These are phyloP conservation scores for Zoanthus sansibaricus DNA, from an alignment of 92 coral and sea anemone genomes.

Conservation along the genomic window DNA sequence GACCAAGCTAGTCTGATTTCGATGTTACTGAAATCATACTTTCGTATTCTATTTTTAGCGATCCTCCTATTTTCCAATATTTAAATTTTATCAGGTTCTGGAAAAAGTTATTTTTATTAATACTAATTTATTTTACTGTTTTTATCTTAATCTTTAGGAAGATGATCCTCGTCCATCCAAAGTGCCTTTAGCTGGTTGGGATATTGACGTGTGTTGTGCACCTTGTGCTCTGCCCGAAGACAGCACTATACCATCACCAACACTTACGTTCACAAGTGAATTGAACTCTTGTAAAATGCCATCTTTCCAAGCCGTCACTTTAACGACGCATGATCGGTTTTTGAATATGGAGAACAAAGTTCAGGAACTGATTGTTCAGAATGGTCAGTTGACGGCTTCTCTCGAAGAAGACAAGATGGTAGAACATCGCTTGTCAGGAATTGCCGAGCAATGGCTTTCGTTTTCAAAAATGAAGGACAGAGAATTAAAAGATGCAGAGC, in stretches of 20 bases:
- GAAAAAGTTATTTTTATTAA: too few species aligned
- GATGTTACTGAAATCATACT: too few species aligned
- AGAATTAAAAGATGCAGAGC: slow-evolving; percentile 30
- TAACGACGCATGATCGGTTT: background rate
- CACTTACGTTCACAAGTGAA: too few species aligned
- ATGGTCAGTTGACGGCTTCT: background rate
- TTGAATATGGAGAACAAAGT: background rate
- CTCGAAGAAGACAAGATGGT: background rate
- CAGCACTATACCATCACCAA: too few species aligned
- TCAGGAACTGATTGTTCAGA: background rate
- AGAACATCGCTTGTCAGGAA: background rate
- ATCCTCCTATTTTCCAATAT: too few species aligned
- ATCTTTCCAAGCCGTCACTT: background rate
- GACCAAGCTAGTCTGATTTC: too few species aligned
- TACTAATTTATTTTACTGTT: too few species aligned
- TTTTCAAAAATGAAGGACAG: background rate
- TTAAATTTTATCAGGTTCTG: too few species aligned
- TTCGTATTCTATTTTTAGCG: too few species aligned
- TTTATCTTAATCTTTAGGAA: background rate
- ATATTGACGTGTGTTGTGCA: slow-evolving; percentile 6
- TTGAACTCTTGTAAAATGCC: too few species aligned
- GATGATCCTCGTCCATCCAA: background rate
- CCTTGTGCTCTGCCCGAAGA: slow-evolving; percentile 13
- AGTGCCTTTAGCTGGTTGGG: slow-evolving; percentile 6
- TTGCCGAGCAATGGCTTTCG: slow-evolving; percentile 10